Conservation (phyloP, 2,797 vertebrate genomes). For the Bradypodion ventrale region DNA sequence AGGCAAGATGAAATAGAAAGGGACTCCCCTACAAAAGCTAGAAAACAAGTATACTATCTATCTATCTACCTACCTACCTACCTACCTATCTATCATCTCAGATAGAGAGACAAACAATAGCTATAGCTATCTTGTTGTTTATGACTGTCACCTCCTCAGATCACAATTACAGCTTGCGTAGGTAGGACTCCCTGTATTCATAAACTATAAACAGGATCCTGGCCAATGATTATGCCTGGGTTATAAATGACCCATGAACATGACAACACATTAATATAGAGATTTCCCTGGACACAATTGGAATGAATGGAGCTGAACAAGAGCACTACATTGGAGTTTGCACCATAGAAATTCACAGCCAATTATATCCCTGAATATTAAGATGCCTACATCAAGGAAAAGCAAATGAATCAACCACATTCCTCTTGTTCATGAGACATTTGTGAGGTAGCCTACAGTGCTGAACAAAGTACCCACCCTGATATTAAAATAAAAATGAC, state of each 20-base stretch:
- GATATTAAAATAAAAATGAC: constrained; percentile 4
- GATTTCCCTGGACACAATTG: not conserved
- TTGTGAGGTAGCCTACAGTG: constrained; percentile 1
- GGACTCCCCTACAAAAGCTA: no score
- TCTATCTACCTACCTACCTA: no score
- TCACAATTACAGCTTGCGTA: no score
- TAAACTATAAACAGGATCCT: no score
- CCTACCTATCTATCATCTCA: no score
- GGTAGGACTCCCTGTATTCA: no score
- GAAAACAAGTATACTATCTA: no score
- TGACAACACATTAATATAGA: not conserved
- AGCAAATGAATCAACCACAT: not conserved
- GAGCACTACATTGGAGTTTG: not conserved
- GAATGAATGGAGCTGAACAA: not conserved
- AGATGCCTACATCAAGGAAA: not conserved
- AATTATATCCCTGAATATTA: not conserved
- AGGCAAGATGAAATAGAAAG: no score
- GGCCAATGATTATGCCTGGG: not conserved
- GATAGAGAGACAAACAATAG: no score
- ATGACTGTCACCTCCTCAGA: no score
- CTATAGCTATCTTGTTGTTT: no score
- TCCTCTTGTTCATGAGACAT: not conserved
- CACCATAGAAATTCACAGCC: not conserved
- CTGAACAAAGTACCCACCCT: not conserved
- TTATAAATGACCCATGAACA: not conserved